Conservation (phyloP, 2,888 invertebrate species). For the Eledona agricola region DNA sequence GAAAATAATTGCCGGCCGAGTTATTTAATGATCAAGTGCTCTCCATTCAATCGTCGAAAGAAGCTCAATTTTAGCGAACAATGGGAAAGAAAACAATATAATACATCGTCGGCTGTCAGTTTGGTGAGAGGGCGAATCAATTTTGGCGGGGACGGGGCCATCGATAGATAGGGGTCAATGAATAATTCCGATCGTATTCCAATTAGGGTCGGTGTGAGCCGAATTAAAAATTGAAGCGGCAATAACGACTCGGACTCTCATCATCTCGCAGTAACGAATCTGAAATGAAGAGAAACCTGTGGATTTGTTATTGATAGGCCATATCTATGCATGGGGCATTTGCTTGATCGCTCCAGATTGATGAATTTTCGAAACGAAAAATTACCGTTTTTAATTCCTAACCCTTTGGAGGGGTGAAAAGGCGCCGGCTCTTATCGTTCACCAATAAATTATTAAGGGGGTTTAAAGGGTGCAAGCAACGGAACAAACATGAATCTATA, state of each 20-base stretch:
- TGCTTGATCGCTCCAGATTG: too few species aligned
- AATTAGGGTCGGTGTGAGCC: conserved; percentile 31
- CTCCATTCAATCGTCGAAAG: conserved; percentile 44
- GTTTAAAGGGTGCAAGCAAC: too few species aligned
- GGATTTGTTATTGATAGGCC: conserved; percentile 42
- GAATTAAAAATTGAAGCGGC: conserved; percentile 37
- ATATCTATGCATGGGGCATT: conserved; percentile 42
- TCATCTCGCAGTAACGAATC: conserved; percentile 37
- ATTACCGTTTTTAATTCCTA: too few species aligned
- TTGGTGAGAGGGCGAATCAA: conserved; percentile 52
- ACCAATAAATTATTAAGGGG: too few species aligned
- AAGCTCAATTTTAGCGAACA: conserved; percentile 51
- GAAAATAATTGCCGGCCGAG: conserved; percentile 46
- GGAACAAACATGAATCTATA: too few species aligned
- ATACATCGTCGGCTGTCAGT: conserved; percentile 53
- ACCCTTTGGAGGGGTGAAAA: too few species aligned
- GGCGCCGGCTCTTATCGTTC: too few species aligned
- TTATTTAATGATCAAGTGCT: conserved; percentile 46
- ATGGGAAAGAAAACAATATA: conserved; percentile 54
- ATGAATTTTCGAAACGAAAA: too few species aligned
- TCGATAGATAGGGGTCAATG: conserved; percentile 19
- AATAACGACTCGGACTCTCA: conserved; percentile 33
- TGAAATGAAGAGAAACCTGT: conserved; percentile 39
- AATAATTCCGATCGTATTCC: conserved; percentile 31
- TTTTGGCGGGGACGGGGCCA: conserved; percentile 37